Percentiles rank a stretch among this genome's conserved stretches.
phyloP scores from a whole-genome alignment of 1,140 invertebrate genomes.

The Drosophila sulfurigaster region DNA sequence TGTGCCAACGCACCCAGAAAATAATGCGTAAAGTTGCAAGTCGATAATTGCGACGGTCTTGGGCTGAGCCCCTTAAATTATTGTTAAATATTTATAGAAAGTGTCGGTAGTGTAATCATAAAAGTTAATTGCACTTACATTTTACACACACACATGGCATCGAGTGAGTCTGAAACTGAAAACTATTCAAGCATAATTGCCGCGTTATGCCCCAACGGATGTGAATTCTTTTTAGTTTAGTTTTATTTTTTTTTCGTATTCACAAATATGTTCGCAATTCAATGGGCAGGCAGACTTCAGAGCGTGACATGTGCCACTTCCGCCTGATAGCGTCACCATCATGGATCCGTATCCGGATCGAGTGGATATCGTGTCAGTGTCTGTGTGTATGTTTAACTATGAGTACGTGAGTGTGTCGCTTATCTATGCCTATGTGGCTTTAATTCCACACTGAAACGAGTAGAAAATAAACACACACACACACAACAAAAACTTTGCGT shows the following conservation, averaged over 20 bases:
- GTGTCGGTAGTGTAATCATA: conserved; percentile 60
- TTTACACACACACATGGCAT: conserved; percentile 22
- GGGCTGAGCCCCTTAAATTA: conserved; percentile 43
- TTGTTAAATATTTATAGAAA: conserved; percentile 73
- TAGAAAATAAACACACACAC: neutral
- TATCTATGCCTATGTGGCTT: conserved; percentile 13
- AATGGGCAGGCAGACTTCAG: conserved; percentile 60
- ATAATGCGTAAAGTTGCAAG: conserved; percentile 69
- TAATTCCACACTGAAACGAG: conserved; percentile 47
- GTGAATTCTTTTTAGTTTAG: conserved; percentile 60
- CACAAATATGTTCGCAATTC: conserved; percentile 56
- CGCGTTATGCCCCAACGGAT: conserved; percentile 55
- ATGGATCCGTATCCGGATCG: conserved; percentile 68
- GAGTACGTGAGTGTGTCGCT: neutral
- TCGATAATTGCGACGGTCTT: conserved; percentile 62
- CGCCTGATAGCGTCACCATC: conserved; percentile 79
- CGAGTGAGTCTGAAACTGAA: conserved; percentile 15
- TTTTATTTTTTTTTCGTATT: conserved; percentile 40
- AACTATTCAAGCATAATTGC: conserved; percentile 72
- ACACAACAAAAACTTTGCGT: conserved; percentile 64
- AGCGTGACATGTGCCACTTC: conserved; percentile 81
- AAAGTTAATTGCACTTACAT: conserved; percentile 66
- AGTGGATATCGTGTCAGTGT: conserved; percentile 40
- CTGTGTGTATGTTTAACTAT: neutral
- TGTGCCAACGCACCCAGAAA: conserved; percentile 42